phyloP scores from a whole-genome alignment of 2,797 vertebrate species.

The Myotis myotis region DNA sequence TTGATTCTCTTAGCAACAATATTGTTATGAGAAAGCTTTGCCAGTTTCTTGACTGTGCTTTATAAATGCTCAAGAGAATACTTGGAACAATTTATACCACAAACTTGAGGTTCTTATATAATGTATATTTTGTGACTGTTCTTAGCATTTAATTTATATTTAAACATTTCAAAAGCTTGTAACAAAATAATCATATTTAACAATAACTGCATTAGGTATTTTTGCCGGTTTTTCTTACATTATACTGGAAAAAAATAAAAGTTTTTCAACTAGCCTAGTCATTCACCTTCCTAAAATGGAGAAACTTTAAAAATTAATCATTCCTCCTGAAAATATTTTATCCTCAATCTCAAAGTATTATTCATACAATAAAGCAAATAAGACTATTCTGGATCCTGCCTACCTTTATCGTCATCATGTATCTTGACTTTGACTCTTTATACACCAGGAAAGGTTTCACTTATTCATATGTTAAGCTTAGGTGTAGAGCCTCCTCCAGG shows the following conservation, averaged over 20 bases:
- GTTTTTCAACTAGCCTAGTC: background rate
- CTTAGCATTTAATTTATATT: slow-evolving; percentile 51
- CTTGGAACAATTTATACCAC: slow-evolving; percentile 51
- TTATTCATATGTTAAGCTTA: background rate
- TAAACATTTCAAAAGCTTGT: background rate
- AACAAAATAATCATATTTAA: slow-evolving; percentile 42
- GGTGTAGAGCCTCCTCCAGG: background rate
- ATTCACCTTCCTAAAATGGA: background rate
- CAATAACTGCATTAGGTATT: background rate
- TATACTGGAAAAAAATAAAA: background rate
- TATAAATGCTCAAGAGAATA: slow-evolving; percentile 65
- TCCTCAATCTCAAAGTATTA: background rate
- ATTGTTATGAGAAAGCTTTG: slow-evolving; percentile 76
- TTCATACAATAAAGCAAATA: background rate
- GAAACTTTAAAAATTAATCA: slow-evolving; percentile 23
- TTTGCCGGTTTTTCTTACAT: background rate
- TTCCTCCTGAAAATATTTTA: background rate
- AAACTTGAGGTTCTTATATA: slow-evolving; percentile 33
- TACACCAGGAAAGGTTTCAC: background rate
- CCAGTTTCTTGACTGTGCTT: slow-evolving; percentile 74
- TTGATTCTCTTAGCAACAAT: slow-evolving; percentile 81
- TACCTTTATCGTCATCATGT: background rate
- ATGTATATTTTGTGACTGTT: background rate
- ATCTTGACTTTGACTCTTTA: background rate
- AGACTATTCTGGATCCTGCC: background rate